These are phyloP conservation scores for Oryzias curvinotus DNA, from an alignment of 2,113 vertebrate genomes.

Conservation along the genomic window DNA sequence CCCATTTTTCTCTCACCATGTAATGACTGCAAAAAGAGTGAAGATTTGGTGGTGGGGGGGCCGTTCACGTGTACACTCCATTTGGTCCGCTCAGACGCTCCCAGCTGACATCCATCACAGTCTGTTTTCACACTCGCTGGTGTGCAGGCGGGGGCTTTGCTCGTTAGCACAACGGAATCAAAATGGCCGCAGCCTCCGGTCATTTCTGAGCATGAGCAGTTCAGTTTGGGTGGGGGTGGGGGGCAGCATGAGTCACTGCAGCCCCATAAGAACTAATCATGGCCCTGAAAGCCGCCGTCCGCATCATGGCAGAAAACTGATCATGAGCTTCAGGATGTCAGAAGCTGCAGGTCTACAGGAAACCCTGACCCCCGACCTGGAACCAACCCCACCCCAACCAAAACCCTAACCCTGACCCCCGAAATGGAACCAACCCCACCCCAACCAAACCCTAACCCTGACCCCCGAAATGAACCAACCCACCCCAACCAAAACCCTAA, in stretches of 20 bases:
- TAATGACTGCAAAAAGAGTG: conserved; percentile 75
- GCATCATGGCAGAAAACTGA: neutral
- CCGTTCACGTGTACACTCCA: conserved; percentile 70
- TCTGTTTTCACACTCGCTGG: conserved; percentile 56
- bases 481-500: no score
- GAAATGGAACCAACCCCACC: no score
- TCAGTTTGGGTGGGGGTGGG: conserved; percentile 19
- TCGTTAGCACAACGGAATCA: conserved; percentile 56
- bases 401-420: no score
- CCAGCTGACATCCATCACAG: conserved; percentile 70
- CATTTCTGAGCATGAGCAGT: conserved; percentile 21
- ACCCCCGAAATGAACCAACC: no score
- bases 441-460: no score
- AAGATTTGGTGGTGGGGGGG: conserved; percentile 62
- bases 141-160: conserved; percentile 22
- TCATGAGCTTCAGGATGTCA: neutral
- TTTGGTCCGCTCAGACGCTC: conserved; percentile 73
- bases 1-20: conserved; percentile 37
- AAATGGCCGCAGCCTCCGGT: conserved; percentile 42
- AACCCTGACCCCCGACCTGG: no score
- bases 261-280: conserved; percentile 3
- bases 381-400: no score
- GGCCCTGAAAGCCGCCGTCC: neutral
- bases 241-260: conserved; percentile 1
- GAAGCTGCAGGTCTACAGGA: neutral